phyloP scores from a whole-genome alignment of 2,888 invertebrate genomes.

The Stenurella melanura region DNA sequence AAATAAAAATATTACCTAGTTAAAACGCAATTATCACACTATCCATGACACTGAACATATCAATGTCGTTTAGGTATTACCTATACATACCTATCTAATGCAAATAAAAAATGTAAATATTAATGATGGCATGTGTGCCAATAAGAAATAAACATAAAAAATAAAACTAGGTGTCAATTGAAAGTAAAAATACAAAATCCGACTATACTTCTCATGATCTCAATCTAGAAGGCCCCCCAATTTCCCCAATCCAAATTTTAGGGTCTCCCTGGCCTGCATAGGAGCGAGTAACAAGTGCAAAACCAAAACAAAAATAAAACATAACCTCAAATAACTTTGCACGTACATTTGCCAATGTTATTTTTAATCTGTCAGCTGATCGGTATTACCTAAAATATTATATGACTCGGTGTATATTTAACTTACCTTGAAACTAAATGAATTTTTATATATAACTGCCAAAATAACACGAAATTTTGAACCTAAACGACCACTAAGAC shows the following conservation, averaged over 20 bases:
- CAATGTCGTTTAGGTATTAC: too few relatives aligned
- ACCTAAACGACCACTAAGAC: slow-evolving; percentile 20
- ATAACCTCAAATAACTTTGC: slow-evolving; percentile 40
- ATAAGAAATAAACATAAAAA: neutral
- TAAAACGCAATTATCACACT: too few relatives aligned
- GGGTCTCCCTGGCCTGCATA: neutral
- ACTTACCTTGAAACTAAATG: slow-evolving; percentile 25
- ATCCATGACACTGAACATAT: too few relatives aligned
- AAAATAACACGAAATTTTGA: slow-evolving; percentile 18
- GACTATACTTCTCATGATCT: neutral
- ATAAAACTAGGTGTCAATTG: neutral
- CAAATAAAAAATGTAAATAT: too few relatives aligned
- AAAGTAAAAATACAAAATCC: neutral
- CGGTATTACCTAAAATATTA: neutral
- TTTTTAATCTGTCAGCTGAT: slow-evolving; percentile 20
- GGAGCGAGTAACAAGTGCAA: neutral
- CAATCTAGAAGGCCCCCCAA: neutral
- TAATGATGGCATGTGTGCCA: neutral
- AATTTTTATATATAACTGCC: slow-evolving; percentile 24
- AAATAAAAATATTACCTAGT: too few relatives aligned
- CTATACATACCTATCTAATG: too few relatives aligned
- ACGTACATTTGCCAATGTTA: neutral
- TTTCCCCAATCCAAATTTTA: too few relatives aligned
- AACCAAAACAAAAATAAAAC: slow-evolving; percentile 33
- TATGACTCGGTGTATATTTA: neutral